Percentiles rank a stretch among this genome's conserved stretches.
phyloP scores from a whole-genome alignment of 2,888 invertebrate genomes.

The Gortyna flavago region DNA sequence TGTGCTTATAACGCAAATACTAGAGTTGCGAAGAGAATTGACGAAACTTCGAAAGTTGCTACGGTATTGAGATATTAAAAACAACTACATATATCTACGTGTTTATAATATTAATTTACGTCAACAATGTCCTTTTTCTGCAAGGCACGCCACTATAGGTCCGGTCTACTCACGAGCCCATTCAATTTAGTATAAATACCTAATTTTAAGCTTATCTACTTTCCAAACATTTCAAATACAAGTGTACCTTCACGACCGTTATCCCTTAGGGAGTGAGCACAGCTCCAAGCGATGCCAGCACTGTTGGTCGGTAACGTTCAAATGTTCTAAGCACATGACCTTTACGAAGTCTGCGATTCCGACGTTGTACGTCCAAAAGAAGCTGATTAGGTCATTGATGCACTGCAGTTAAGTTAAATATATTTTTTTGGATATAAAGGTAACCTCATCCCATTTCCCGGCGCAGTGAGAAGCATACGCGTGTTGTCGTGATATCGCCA shows the following conservation, averaged over 20 bases:
- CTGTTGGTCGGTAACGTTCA: slow-evolving; percentile 39
- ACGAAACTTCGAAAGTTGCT: slow-evolving; percentile 36
- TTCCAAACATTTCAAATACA: slow-evolving; percentile 24
- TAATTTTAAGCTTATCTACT: slow-evolving; percentile 57
- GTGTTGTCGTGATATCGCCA: slow-evolving; percentile 39
- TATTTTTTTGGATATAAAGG: slow-evolving; percentile 21
- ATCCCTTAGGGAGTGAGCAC: slow-evolving; percentile 64
- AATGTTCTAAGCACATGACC: slow-evolving; percentile 9
- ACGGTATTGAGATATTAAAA: slow-evolving; percentile 43
- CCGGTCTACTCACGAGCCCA: slow-evolving; percentile 50
- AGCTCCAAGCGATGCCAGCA: slow-evolving; percentile 56
- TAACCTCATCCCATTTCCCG: slow-evolving; percentile 49
- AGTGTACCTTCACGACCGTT: slow-evolving; percentile 51
- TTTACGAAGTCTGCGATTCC: background rate
- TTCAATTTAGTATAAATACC: slow-evolving; percentile 43
- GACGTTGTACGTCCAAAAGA: slow-evolving; percentile 27
- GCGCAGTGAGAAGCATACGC: slow-evolving; percentile 47
- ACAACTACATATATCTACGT: slow-evolving; percentile 44
- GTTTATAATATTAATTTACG: slow-evolving; percentile 27
- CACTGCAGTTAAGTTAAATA: slow-evolving; percentile 1
- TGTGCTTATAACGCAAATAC: slow-evolving; percentile 58
- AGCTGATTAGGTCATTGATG: slow-evolving; percentile 5
- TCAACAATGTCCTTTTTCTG: slow-evolving; percentile 44
- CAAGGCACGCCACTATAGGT: slow-evolving; percentile 61
- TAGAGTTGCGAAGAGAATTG: slow-evolving; percentile 44